Base-by-base conservation (phyloP, 2,888 invertebrate genomes). In the Geotrupes spiniger region DNA sequence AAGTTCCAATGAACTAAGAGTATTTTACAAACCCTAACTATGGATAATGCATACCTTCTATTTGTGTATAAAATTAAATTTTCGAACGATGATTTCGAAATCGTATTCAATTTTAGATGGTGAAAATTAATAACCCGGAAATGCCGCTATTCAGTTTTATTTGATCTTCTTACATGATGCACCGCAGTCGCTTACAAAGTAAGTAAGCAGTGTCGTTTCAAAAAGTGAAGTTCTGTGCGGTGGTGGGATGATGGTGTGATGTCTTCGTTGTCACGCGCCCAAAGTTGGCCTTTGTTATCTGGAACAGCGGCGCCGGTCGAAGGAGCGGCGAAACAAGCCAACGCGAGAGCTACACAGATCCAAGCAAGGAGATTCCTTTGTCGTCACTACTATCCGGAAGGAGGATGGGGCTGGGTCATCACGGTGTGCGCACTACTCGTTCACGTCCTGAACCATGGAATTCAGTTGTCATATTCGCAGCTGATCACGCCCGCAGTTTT, bases 351-450 rank as follows among this genome's bases (percentile, higher is more conserved):
- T 14, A 63, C 63, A 36, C 77, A 81, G 53, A 78, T 82, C 31
- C 80, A 83, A 33, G 83, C 84, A 1, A 77, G 83, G 6, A 75
- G 83, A 42, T 78, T 84, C 38, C 76, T 86, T 36, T 83, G 83
- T 46, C 77, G 85, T 25, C 85, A 90, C 60, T 89, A 90, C 74
- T 90, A 90, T 71, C 89, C 90, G 2, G 91, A 91, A 74, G 89
- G 89, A 2, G 89, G 89, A 9, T 91, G 90, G 90, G 90, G 91
- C 10, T 91, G 88, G 87, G 81, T 89, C 41, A 80, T 91, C 49
- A 82, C 86, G 38, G 78, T 82, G 42, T 87, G 87, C 55, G 84
- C 85, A 15, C 79, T 86, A 16, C 72, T 87, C 47, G 85, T 87
- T 14, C 86, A 90, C 67, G 74, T 87, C 42, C 73, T 91, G 40